Evolutionary conservation across 2,888 invertebrate genomes (phyloP), one percentile per base, ranked within the genome.

Genomic region (Clunio marinus): DNA sequence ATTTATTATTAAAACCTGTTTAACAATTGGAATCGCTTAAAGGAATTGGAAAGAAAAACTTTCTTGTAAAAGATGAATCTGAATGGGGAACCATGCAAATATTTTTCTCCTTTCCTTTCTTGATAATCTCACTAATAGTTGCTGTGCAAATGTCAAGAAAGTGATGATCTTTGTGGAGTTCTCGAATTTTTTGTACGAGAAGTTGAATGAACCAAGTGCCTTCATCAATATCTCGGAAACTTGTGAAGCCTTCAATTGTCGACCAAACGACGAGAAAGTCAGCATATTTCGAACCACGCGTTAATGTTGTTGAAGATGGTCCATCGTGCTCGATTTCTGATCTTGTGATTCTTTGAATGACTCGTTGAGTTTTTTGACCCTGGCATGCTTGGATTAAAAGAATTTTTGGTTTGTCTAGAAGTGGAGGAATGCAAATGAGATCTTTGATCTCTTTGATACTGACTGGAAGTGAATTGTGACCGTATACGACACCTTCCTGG

Each of bases 311-410:
- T 24, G 15, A 22, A 10, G 15, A 41, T 15, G 69, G 66, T 20
- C 71, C 68, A 58, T 72, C 73, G 15, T 7, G 27, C 69, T 72
- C 71, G 5, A 59, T 32, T 10, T 32, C 45, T 63, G 55, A 27
- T 20, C 58, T 58, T 7, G 46, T 41, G 60, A 62, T 70, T n/a
- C 17, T 45, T 57, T 20, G 32, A 22, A 22, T n/a, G 0, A 69
- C 69, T 59, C 45, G 51, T 27, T 72, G 71, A 4, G 68, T 63
- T 1, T 68, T 28, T 74, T 71, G 73, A 28, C 81, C 83, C 74
- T 84, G 85, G 70, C 85, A 85, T 0, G 84, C 82, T 74, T 85
- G 84, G 45, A 84, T 76, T 59, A 85, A 80, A 1, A 84, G 73
- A 66, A 84, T 73, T 76, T 84, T 85, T 13, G 83, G 82, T 72